These are phyloP conservation scores for Stictonetta naevosa DNA, from an alignment of 2,113 vertebrate genomes.

Conservation along the genomic window DNA sequence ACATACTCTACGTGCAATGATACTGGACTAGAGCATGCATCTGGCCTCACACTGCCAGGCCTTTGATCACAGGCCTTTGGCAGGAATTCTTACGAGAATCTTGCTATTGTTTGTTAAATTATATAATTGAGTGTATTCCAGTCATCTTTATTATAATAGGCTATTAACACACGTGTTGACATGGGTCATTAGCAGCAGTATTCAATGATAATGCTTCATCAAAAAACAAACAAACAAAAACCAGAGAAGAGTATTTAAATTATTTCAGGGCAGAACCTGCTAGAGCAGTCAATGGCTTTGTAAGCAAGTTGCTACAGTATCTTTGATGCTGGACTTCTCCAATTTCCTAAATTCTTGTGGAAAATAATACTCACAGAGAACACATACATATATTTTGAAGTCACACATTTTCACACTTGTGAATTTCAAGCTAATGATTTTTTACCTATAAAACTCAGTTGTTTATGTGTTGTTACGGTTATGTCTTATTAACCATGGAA, in stretches of 20 bases:
- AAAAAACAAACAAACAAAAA: not conserved
- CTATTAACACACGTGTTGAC: not conserved
- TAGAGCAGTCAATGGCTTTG: not conserved
- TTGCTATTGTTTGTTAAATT: not conserved
- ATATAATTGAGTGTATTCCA: not conserved
- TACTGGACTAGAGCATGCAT: not conserved
- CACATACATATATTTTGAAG: not conserved
- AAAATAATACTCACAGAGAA: not conserved
- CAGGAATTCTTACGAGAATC: not conserved
- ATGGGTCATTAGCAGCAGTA: not conserved
- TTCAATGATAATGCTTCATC: not conserved
- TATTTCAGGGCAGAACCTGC: not conserved
- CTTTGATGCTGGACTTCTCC: not conserved
- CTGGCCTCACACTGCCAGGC: not conserved
- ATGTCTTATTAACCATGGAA: not conserved
- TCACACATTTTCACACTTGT: not conserved
- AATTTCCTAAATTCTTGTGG: not conserved
- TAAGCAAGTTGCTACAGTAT: not conserved
- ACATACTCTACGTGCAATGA: rapidly evolving
- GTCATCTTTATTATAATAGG: not conserved
- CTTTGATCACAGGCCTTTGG: not conserved
- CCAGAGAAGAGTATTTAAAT: not conserved
- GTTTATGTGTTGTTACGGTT: not conserved
- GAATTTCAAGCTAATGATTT: not conserved
- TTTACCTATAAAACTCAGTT: not conserved